These are phyloP conservation scores for Neodon shergylaensis DNA, from an alignment of 2,113 vertebrate species.

Conservation along the genomic window DNA sequence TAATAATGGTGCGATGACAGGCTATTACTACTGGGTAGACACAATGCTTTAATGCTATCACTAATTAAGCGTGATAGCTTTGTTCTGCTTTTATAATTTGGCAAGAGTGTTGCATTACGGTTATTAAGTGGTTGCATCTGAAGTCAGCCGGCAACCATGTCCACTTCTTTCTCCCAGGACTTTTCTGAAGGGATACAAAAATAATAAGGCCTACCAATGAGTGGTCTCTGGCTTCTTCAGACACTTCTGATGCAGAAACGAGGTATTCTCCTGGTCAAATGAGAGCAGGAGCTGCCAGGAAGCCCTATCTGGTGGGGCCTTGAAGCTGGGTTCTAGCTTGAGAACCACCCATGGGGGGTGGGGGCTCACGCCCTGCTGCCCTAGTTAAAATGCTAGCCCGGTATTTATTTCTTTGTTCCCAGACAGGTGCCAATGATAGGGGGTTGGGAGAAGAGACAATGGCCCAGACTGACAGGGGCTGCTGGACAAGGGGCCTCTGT, in stretches of 20 bases:
- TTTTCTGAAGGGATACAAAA: neutral
- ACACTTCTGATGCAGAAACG: neutral
- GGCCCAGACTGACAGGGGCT: constrained; percentile 74
- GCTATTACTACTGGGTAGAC: neutral
- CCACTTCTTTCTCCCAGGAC: neutral
- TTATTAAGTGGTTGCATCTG: neutral
- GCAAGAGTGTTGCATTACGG: neutral
- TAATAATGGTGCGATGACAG: neutral
- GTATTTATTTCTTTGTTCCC: constrained; percentile 80
- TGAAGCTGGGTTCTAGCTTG: neutral
- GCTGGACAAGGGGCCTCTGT: constrained; percentile 77
- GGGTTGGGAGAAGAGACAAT: constrained; percentile 60
- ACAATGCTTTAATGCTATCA: neutral
- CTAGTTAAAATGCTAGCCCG: constrained; percentile 73
- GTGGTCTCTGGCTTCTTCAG: constrained; percentile 7
- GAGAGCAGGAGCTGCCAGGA: neutral
- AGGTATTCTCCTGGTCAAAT: neutral
- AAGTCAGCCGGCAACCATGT: neutral
- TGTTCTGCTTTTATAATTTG: constrained; percentile 22
- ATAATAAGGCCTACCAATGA: neutral
- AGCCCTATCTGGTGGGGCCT: neutral
- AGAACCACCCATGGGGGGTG: neutral
- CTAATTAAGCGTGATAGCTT: constrained; percentile 22
- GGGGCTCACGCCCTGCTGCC: constrained; percentile 6
- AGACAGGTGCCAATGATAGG: constrained; percentile 76